A percentile compares a stretch with the other conserved stretches of the same genome.
Conservation (phyloP, 2,113 vertebrate genomes). For the Phyllostomus discolor region DNA sequence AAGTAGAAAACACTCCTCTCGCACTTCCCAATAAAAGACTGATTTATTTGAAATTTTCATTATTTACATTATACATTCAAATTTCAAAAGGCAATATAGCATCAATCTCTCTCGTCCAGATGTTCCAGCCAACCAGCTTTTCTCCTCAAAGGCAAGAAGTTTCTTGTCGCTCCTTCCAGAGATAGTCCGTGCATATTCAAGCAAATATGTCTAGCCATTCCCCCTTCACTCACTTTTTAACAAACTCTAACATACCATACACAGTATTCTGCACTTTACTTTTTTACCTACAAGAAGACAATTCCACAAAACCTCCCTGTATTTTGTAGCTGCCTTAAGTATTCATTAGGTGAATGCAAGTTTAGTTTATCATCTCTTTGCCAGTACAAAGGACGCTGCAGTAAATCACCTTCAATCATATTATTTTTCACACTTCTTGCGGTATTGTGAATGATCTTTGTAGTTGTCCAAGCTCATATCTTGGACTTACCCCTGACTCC, state of each 20-base stretch:
- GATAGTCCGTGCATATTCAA: not conserved
- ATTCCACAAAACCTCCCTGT: not conserved
- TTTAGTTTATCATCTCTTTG: not conserved
- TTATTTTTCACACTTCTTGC: not conserved
- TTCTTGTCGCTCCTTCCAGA: not conserved
- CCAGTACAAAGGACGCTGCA: not conserved
- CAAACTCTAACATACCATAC: not conserved
- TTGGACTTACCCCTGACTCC: not conserved
- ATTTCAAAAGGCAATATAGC: not conserved
- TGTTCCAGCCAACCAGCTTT: not conserved
- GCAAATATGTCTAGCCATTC: not conserved
- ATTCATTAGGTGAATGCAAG: not conserved
- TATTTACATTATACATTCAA: not conserved
- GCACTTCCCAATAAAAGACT: not conserved
- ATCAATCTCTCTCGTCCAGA: not conserved
- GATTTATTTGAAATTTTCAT: not conserved
- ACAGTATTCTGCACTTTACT: not conserved
- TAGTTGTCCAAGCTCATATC: not conserved
- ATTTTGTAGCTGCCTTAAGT: not conserved
- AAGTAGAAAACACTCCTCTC: not conserved
- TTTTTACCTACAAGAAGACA: not conserved
- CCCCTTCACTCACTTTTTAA: not conserved
- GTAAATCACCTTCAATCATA: not conserved
- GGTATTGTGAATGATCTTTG: not conserved
- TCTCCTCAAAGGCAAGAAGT: not conserved